Evolutionary conservation across 2,888 invertebrate genomes (phyloP).

Genomic region (Neoitamus cyanurus): DNA sequence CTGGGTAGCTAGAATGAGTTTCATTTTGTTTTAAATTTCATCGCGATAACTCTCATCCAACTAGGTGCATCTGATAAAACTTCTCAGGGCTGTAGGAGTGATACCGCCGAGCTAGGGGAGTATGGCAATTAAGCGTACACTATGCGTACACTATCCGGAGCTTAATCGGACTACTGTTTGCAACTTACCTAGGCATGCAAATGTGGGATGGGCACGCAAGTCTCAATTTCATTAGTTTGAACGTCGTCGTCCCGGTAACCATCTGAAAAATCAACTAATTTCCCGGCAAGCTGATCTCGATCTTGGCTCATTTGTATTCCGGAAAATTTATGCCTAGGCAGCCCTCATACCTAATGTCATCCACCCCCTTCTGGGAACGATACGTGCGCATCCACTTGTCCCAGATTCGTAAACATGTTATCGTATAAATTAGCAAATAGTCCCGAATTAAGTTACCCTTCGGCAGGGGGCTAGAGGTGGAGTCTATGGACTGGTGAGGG

Average conservation of each 20-base stretch:
- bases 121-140: not conserved
- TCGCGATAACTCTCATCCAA: not conserved
- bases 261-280: not conserved
- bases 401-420: constrained; percentile 1
- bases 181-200: not conserved
- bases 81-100: not conserved
- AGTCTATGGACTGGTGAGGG: not conserved
- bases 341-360: not conserved
- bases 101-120: no score
- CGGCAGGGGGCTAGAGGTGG: not conserved
- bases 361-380: not conserved
- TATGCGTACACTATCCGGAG: not conserved
- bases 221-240: not conserved
- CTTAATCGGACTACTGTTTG: not conserved
- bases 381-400: not conserved
- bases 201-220: not conserved
- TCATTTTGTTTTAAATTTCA: not conserved
- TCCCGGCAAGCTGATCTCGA: not conserved
- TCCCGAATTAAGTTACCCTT: not conserved
- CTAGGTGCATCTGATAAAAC: not conserved
- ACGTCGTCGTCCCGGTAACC: not conserved
- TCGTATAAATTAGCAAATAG: constrained; percentile 1
- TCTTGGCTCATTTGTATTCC: not conserved
- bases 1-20: not conserved
- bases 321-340: not conserved